phyloP scores from a whole-genome alignment of 2,888 invertebrate species.

The Ecliptopera silaceata region DNA sequence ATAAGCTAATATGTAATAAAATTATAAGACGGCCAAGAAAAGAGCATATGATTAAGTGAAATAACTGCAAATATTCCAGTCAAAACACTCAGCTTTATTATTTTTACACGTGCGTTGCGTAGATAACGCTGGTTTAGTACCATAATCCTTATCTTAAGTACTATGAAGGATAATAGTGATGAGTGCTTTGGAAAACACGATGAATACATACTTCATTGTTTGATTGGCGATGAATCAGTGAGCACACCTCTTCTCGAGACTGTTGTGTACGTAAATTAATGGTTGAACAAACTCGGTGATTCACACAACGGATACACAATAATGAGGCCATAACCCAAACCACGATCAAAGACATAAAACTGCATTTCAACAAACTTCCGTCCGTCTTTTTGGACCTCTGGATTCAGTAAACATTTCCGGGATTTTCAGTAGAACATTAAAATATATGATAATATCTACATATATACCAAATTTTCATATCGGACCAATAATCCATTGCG shows the following conservation, averaged over 20 bases:
- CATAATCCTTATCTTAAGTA: not conserved
- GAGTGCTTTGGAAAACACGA: constrained; percentile 5
- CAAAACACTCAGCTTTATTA: not conserved
- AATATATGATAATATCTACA: not conserved
- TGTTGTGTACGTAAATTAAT: constrained; percentile 13
- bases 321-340: not conserved
- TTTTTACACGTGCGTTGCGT: not conserved
- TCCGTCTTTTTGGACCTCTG: too few species aligned
- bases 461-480: too few species aligned
- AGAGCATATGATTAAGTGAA: not conserved
- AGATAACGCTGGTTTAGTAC: not conserved
- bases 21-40: too few species aligned
- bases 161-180: not conserved
- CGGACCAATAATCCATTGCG: too few species aligned
- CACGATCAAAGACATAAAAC: not conserved
- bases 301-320: not conserved
- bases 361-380: too few species aligned
- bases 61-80: not conserved
- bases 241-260: constrained; percentile 15
- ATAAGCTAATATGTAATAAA: too few species aligned
- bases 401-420: too few species aligned
- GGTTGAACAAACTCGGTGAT: constrained; percentile 22
- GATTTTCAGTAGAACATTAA: too few species aligned
- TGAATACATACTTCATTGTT: not conserved
- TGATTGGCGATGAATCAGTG: constrained; percentile 15